Base-by-base conservation (phyloP, 53 echinoderm and acorn worm species). In the Echinarachnius parma region DNA sequence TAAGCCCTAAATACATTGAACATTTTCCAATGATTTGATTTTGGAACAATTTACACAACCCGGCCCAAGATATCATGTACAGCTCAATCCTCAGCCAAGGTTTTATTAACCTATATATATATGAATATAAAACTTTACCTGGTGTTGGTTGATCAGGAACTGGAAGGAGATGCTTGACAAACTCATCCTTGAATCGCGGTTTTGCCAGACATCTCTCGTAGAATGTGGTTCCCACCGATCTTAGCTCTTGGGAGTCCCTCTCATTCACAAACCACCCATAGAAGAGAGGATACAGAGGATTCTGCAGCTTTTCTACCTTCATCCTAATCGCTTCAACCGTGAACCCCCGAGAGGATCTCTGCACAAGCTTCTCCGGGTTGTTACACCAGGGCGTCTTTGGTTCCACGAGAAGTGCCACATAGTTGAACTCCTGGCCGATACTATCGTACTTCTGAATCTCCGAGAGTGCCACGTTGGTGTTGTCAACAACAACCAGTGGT, bases 181-280 rank as follows among this genome's bases (percentile, higher is more conserved):
- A 93, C 28, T 86, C 85, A 45, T 93, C 72, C 39, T 61, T 70
- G 66, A 93, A 93, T 31, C 61, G 33, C 1, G 58, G 31, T 21
- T 77, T 39, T 45, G 33, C 36, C 5, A 75, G 29, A 30, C 78
- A 62, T 30, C 80, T 62, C 33, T 48, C 34, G 37, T 74, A 86
- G 19, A 89, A 31, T 10, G 0, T 57, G 59, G 71, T n/a, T 28
- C 82, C 86, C 2, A 30, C 26, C 2, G 26, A 0, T n/a, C 77
- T 78, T 34, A 86, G 27, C 8, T 57, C 31, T 46, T 31, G 4
- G n/a, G 93, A 93, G 47, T 86, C 75, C 0, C 31, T 42, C 5
- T 36, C 15, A 31, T 89, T 86, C 13, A 93, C 46, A 77, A 86
- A 89, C 89, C 89, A 93, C 19, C 83, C 93, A 32, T 79, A 93